Conservation (phyloP, 2,888 invertebrate genomes). For the Drosophila subquinaria region DNA sequence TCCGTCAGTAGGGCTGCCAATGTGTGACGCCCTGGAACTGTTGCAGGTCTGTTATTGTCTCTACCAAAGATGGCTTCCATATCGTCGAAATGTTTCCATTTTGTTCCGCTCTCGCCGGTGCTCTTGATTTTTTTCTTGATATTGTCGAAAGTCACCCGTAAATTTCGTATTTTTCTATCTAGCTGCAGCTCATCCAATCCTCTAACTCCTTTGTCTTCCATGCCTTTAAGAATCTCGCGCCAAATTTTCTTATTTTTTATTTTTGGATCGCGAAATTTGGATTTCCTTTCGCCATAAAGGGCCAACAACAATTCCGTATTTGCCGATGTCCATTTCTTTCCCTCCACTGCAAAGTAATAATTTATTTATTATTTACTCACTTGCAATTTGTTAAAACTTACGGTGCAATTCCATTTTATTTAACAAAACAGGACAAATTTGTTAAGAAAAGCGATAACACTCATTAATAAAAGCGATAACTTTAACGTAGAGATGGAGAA, state of each 20-base stretch:
- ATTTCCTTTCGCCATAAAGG: not conserved
- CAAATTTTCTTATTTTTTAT: constrained; percentile 1
- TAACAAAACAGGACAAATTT: not conserved
- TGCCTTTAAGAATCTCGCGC: not conserved
- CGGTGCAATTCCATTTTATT: not conserved
- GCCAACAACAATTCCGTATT: not conserved
- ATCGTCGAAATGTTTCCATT: not conserved
- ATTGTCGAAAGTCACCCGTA: not conserved
- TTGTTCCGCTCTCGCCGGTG: not conserved
- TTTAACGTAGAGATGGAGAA: not conserved
- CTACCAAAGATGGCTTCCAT: not conserved
- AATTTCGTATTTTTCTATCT: not conserved
- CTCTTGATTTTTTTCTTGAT: not conserved
- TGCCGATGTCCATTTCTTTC: not conserved
- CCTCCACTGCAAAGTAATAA: not conserved
- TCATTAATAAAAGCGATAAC: not conserved
- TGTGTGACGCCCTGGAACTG: not conserved
- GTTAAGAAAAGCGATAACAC: not conserved
- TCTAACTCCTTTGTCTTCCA: not conserved
- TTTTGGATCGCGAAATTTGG: constrained; percentile 1
- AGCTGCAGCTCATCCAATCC: not conserved
- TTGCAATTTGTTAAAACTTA: not conserved
- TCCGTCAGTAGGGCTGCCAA: not conserved
- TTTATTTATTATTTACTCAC: not conserved
- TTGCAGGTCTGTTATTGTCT: not conserved